These are phyloP conservation scores for Melieria picta DNA, from an alignment of 2,888 invertebrate species.

Conservation along the genomic window DNA sequence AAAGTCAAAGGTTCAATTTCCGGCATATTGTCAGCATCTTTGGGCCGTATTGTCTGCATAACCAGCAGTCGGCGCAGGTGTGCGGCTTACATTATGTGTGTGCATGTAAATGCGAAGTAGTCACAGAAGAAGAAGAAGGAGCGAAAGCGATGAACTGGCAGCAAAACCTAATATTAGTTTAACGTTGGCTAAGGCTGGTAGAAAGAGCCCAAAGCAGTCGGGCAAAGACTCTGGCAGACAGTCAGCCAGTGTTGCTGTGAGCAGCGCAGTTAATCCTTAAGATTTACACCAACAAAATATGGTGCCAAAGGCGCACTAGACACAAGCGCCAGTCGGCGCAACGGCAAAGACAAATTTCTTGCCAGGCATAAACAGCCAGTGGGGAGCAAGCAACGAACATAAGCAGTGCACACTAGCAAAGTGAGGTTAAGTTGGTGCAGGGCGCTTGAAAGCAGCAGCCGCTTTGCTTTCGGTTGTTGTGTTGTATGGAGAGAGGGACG, in stretches of 20 bases:
- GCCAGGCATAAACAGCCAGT: too few relatives aligned
- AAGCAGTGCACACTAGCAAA: neutral
- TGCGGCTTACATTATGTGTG: too few relatives aligned
- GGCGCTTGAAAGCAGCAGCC: neutral
- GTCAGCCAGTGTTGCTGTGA: too few relatives aligned
- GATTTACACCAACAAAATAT: constrained; percentile 20
- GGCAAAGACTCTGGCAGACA: too few relatives aligned
- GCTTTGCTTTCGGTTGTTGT: neutral
- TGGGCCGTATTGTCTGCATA: too few relatives aligned
- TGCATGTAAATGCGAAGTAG: too few relatives aligned
- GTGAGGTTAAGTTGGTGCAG: constrained; percentile 2
- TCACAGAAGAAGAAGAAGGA: neutral
- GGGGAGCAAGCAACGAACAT: neutral
- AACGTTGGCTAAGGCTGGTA: too few relatives aligned
- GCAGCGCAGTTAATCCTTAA: constrained; percentile 18
- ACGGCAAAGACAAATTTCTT: constrained; percentile 25
- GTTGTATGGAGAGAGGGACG: too few relatives aligned
- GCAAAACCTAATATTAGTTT: neutral
- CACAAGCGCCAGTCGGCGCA: neutral
- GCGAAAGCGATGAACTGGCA: neutral
- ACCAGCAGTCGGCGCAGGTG: too few relatives aligned
- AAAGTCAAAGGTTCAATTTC: constrained; percentile 33
- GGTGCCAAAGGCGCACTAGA: neutral
- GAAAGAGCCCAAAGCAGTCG: too few relatives aligned
- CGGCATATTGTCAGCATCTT: constrained; percentile 22